These are phyloP conservation scores for Andrena haemorrhoa DNA, from an alignment of 2,888 invertebrate genomes.

Conservation along the genomic window DNA sequence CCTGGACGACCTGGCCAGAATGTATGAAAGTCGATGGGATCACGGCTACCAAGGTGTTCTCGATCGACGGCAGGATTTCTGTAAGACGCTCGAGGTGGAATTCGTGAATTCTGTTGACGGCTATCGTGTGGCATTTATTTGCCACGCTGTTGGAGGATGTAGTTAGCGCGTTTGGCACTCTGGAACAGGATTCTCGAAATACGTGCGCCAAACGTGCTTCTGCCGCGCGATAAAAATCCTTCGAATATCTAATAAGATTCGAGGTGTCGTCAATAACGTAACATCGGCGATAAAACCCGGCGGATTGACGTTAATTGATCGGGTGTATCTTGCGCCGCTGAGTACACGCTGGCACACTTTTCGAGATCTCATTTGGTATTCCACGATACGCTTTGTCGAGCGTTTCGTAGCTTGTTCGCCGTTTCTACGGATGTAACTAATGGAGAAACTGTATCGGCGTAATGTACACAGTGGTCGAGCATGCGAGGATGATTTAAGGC, in stretches of 20 bases:
- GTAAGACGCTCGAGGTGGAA: neutral
- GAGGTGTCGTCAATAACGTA: neutral
- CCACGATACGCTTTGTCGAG: neutral
- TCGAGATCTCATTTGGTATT: slow-evolving; percentile 8
- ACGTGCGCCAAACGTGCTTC: slow-evolving; percentile 20
- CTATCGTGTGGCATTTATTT: slow-evolving; percentile 45
- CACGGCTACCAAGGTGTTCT: neutral
- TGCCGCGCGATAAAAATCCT: slow-evolving; percentile 31
- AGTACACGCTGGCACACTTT: slow-evolving; percentile 10
- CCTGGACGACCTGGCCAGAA: neutral
- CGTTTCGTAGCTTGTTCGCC: neutral
- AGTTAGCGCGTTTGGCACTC: slow-evolving; percentile 49
- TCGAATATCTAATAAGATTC: slow-evolving; percentile 31
- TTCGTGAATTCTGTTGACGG: slow-evolving; percentile 26
- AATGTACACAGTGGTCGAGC: neutral
- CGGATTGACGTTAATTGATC: slow-evolving; percentile 14
- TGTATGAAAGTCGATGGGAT: neutral
- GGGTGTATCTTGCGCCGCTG: neutral
- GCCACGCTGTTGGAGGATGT: slow-evolving; percentile 40
- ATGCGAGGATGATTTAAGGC: slow-evolving; percentile 10
- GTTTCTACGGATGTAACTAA: neutral
- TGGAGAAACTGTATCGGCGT: slow-evolving; percentile 2
- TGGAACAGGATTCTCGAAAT: slow-evolving; percentile 17
- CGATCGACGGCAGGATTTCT: neutral
- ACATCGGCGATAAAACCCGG: neutral